phyloP scores from a whole-genome alignment of 53 echinoderm and acorn worm species.

The Apostichopus leukothele region DNA sequence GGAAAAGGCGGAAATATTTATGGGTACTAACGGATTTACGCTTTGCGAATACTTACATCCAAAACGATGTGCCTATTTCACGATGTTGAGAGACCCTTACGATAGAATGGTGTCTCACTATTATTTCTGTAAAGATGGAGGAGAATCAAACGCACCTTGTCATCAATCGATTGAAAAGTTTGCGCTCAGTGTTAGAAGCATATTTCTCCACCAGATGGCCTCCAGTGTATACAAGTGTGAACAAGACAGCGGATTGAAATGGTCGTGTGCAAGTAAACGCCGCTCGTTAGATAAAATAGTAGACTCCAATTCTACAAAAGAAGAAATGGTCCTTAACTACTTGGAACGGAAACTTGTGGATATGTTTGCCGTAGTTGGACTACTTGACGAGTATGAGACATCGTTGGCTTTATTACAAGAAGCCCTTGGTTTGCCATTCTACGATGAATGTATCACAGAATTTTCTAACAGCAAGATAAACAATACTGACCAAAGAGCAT shows the following conservation, averaged over 20 bases:
- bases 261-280: not conserved
- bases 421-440: conserved; percentile 12
- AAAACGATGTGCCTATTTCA: conserved; percentile 9
- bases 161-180: conserved; percentile 6
- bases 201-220: conserved; percentile 22
- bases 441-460: not conserved
- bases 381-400: not conserved
- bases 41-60: conserved; percentile 9
- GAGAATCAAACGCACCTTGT: conserved; percentile 3
- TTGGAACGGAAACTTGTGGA: not conserved
- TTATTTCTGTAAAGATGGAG: conserved; percentile 21
- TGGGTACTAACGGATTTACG: conserved; percentile 32
- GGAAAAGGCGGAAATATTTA: not conserved
- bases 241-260: not conserved
- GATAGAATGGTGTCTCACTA: conserved; percentile 32
- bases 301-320: not conserved
- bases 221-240: not conserved
- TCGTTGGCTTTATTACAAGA: conserved; percentile 7
- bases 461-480: not conserved
- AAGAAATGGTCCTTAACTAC: not conserved
- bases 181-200: not conserved
- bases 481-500: not conserved
- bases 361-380: conserved; percentile 4
- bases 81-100: conserved; percentile 23
- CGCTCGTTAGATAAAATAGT: not conserved